Evolutionary conservation across 2,888 invertebrate genomes (phyloP).

Genomic region (Isoperla grammatica): DNA sequence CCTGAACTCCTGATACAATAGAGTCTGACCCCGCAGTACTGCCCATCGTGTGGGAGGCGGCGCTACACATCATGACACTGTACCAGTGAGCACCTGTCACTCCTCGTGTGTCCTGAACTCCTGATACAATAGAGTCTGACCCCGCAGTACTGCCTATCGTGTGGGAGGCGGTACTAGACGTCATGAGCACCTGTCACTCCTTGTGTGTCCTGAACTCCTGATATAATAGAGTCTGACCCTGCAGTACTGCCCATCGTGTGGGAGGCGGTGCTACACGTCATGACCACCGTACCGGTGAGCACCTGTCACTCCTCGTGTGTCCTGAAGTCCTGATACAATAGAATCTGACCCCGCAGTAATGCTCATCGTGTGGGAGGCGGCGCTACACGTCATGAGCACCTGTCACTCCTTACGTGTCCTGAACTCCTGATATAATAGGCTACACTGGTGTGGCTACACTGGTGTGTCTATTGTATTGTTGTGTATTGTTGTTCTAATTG

Average conservation of each 20-base stretch:
- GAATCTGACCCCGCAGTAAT: slow-evolving; percentile 62
- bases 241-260: slow-evolving; percentile 62
- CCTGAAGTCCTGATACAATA: no score
- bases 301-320: no score
- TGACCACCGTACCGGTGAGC: not conserved
- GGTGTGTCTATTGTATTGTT: no score
- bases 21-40: slow-evolving; percentile 62
- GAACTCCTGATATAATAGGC: no score
- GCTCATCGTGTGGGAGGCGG: slow-evolving; percentile 68
- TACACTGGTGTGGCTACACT: no score
- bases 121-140: no score
- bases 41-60: slow-evolving; percentile 68
- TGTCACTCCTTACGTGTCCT: no score
- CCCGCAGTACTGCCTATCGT: slow-evolving; percentile 58
- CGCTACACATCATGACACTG: slow-evolving; percentile 55
- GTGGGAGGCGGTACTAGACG: slow-evolving; percentile 68
- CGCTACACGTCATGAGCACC: slow-evolving; percentile 37
- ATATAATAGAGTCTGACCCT: slow-evolving; percentile 66
- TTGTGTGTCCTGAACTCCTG: no score
- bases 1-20: no score
- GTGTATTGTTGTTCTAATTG: no score
- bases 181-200: no score
- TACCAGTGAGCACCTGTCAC: slow-evolving; percentile 53
- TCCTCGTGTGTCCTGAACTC: no score
- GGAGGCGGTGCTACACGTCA: slow-evolving; percentile 53